Evolutionary conservation across 2,888 invertebrate species (phyloP).

Genomic region (Ormyrus rosae): DNA sequence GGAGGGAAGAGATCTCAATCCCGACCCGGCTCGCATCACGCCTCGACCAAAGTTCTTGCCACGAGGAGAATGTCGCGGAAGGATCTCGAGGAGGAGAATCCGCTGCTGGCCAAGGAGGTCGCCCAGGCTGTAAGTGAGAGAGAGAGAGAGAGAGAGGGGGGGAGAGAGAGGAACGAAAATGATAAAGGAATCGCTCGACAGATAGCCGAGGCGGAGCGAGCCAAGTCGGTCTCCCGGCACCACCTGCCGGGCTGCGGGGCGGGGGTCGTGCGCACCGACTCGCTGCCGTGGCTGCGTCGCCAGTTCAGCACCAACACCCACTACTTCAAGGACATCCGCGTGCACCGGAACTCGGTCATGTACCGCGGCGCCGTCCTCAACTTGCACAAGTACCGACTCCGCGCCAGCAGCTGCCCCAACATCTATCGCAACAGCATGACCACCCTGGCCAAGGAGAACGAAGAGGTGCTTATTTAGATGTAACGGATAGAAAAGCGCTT

Average conservation of each 20-base stretch:
- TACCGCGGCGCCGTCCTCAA: conserved; percentile 91
- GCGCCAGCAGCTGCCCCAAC: conserved; percentile 94
- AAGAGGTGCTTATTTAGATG: conserved; percentile 80
- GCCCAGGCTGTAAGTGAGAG: conserved; percentile 61
- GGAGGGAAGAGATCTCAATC: conserved; percentile 32
- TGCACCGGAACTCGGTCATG: conserved; percentile 89
- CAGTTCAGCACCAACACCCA: conserved; percentile 81
- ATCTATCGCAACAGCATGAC: conserved; percentile 94
- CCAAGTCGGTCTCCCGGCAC: conserved; percentile 66
- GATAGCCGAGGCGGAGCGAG: conserved; percentile 65
- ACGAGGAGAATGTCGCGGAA: conserved; percentile 65
- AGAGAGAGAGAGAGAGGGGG: too few species aligned
- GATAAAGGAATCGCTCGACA: conserved; percentile 33
- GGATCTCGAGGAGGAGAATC: conserved; percentile 68
- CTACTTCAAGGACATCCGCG: conserved; percentile 84
- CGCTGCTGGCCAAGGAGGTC: conserved; percentile 65
- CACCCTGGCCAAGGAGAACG: conserved; percentile 85
- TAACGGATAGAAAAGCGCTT: too few species aligned
- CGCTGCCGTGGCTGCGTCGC: conserved; percentile 77
- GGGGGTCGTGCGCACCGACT: conserved; percentile 70
- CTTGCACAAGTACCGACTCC: conserved; percentile 86
- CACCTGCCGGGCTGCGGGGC: conserved; percentile 63
- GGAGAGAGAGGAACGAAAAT: too few species aligned
- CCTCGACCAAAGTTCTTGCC: conserved; percentile 63
- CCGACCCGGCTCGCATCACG: conserved; percentile 61